Evolutionary conservation across 1,140 invertebrate genomes (phyloP).

Genomic region (Zaprionus davidi): DNA sequence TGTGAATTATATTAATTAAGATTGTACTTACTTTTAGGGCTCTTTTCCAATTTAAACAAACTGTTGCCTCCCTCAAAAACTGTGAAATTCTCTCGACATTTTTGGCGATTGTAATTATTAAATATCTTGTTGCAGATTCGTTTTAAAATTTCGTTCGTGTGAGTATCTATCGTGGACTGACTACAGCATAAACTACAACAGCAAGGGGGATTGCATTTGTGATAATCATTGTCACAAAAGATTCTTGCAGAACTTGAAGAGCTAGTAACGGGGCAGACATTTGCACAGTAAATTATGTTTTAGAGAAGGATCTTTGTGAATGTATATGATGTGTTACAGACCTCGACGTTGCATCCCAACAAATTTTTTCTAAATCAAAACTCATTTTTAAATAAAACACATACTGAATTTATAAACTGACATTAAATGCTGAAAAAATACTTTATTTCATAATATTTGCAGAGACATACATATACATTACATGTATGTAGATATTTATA

Average conservation of each 20-base stretch:
- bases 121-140: conserved; percentile 67
- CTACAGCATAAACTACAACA: conserved; percentile 36
- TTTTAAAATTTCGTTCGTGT: conserved; percentile 57
- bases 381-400: conserved; percentile 51
- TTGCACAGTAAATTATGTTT: too few species aligned
- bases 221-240: conserved; percentile 53
- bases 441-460: too few species aligned
- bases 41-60: background rate
- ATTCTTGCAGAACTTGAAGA: conserved; percentile 56
- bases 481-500: background rate
- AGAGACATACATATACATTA: too few species aligned
- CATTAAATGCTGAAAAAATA: conserved; percentile 11
- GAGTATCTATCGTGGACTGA: conserved; percentile 29
- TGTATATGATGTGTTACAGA: conserved; percentile 1
- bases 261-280: conserved; percentile 15
- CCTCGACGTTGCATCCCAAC: conserved; percentile 50
- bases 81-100: conserved; percentile 58
- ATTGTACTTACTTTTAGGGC: conserved; percentile 12
- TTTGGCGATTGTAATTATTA: conserved; percentile 52
- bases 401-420: conserved; percentile 49
- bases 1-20: background rate
- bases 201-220: conserved; percentile 43
- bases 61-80: conserved; percentile 68
- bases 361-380: conserved; percentile 50
- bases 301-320: background rate